Conservation (phyloP, 2,888 invertebrate genomes). For the Calameuta idolon region DNA sequence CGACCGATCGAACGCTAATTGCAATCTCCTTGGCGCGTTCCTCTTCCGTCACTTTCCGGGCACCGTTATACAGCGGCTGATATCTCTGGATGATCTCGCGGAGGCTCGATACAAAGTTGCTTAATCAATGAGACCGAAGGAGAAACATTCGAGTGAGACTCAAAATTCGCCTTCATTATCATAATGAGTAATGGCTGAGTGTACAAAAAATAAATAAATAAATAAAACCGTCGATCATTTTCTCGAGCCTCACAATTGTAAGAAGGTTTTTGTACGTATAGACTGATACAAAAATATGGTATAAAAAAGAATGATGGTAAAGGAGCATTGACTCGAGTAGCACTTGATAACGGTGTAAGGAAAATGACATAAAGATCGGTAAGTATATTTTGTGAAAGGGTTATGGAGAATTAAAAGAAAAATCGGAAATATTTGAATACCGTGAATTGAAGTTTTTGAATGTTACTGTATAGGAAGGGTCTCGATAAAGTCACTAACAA, state of each 20-base stretch:
- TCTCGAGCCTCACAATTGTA: not conserved
- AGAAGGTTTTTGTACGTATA: not conserved
- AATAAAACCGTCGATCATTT: not conserved
- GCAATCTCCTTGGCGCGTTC: not conserved
- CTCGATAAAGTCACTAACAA: not conserved
- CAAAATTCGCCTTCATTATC: not conserved
- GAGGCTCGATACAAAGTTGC: not conserved
- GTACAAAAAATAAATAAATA: no score
- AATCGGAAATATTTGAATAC: not conserved
- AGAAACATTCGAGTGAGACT: not conserved
- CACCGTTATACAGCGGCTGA: not conserved
- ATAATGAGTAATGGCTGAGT: not conserved
- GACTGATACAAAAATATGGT: not conserved
- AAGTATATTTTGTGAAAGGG: not conserved
- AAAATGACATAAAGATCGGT: not conserved
- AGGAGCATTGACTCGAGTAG: not conserved
- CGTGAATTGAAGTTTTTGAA: not conserved
- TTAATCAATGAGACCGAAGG: not conserved
- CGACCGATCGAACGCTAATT: not conserved
- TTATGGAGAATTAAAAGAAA: not conserved
- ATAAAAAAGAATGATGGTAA: not conserved
- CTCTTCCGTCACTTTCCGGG: not conserved
- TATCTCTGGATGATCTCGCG: not conserved
- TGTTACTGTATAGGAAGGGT: not conserved
- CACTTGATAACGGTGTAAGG: not conserved